Evolutionary conservation across 2,888 invertebrate genomes (phyloP).

Genomic region (Phyllotreta cruciferae): DNA sequence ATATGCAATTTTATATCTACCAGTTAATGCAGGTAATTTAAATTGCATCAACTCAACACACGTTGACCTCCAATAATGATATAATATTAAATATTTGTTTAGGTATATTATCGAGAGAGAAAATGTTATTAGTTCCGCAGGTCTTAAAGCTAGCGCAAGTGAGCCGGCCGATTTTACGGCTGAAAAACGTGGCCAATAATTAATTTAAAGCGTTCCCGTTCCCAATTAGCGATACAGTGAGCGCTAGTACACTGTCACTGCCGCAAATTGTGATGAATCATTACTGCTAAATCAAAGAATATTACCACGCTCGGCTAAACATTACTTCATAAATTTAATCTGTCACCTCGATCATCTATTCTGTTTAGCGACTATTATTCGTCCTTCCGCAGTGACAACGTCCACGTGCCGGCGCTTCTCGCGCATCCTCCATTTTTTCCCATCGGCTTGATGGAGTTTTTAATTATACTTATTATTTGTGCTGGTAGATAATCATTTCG

Average conservation of each 20-base stretch:
- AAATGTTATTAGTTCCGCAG: too few species aligned
- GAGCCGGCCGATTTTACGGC: constrained; percentile 23
- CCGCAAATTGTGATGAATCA: constrained; percentile 55
- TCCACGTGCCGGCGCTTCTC: constrained; percentile 31
- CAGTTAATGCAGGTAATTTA: too few species aligned
- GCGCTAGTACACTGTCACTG: constrained; percentile 52
- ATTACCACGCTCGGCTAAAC: constrained; percentile 45
- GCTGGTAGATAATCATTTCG: too few species aligned
- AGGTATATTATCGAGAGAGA: too few species aligned
- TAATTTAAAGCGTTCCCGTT: constrained; percentile 50
- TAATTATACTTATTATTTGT: too few species aligned
- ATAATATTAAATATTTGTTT: too few species aligned
- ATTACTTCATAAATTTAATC: constrained; percentile 47
- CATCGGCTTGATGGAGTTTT: not conserved
- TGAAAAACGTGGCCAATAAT: constrained; percentile 53
- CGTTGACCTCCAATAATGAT: too few species aligned
- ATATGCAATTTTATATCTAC: too few species aligned
- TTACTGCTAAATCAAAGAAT: constrained; percentile 53
- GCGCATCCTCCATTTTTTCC: not conserved
- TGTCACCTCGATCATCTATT: constrained; percentile 46
- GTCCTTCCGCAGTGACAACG: constrained; percentile 36
- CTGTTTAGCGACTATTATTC: constrained; percentile 42
- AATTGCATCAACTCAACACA: too few species aligned
- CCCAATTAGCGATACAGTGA: constrained; percentile 52
- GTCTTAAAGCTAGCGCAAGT: too few species aligned